Evolutionary conservation across 2,113 vertebrate genomes (phyloP), one percentile per base, ranked within the genome.

Genomic region (Grus americana): DNA sequence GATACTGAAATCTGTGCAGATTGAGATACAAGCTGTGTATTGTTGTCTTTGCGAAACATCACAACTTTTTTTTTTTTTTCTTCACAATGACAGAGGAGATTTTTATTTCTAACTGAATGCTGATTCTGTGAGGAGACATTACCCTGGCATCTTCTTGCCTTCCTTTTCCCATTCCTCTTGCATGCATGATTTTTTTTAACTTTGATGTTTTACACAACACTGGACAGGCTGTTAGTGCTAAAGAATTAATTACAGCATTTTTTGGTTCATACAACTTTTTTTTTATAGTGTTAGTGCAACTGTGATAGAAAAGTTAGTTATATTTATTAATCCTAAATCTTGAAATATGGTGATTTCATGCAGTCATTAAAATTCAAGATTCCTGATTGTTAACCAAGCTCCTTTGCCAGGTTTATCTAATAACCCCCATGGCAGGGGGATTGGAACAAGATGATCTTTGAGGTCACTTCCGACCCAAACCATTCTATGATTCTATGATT

Each of bases 41-140:
- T 50, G 12, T 40, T 57, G 67, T n/a, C 42, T 86, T 55, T 90
- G 58, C 44, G 42, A 32, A 22, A 24, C 7, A 6, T n/a, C 22
- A 22, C 2, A 1, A 11, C 15, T 17, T 0, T 17, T 0, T 8
- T 52, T 52, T 52, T 79, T 67, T 78, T 22, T n/a, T 44, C 15
- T 44, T 44, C 26, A 26, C 29, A 24, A 3, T 16, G 34, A 30
- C 40, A 62, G 26, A 40, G 24, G 62, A 52, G 10, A 19, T 59
- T 49, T 40, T 49, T 11, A 36, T 73, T 54, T 58, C 40, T 66
- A n/a, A 36, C 12, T 26, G 5, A 55, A 68, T 63, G n/a, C 38
- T 42, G 34, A 6, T 81, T 49, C 49, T 44, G 8, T 46, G 36
- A 47, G 44, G 36, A 32, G 34, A 5, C 30, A 6, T 36, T 46